Conservation (phyloP, 2,113 vertebrate genomes). For the Coturnix japonica region DNA sequence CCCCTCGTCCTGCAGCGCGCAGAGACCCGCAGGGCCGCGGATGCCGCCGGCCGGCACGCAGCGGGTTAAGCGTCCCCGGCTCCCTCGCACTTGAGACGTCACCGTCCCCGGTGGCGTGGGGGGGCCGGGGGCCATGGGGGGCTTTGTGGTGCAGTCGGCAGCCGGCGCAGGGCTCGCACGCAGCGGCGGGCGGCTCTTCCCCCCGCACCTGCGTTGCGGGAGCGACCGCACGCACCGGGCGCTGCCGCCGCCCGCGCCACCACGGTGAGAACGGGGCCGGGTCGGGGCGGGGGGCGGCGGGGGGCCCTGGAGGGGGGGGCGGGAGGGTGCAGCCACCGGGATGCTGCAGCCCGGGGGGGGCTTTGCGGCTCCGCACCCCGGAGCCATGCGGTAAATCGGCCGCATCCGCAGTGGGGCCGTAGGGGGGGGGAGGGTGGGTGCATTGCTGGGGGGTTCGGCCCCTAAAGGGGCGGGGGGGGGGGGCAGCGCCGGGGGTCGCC, state of each 20-base stretch:
- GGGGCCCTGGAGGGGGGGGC: too few species aligned
- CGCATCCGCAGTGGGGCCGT: background rate
- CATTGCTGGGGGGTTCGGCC: too few species aligned
- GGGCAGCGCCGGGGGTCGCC: background rate
- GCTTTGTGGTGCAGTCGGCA: conserved; percentile 69
- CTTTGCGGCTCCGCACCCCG: background rate
- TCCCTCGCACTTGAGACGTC: conserved; percentile 68
- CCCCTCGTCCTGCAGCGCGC: too few species aligned
- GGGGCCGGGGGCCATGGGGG: conserved; percentile 63
- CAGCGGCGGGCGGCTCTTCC: background rate
- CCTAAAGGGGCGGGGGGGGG: background rate
- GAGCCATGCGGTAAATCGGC: conserved; percentile 18
- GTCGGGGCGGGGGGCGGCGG: background rate
- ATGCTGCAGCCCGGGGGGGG: background rate
- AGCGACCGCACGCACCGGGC: background rate
- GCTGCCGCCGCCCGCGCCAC: background rate
- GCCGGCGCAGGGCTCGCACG: conserved; percentile 48
- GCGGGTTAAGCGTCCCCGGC: background rate
- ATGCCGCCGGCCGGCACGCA: background rate
- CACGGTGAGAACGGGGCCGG: conserved; percentile 52
- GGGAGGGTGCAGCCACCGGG: background rate
- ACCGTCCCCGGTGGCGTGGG: conserved; percentile 64
- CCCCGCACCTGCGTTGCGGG: background rate
- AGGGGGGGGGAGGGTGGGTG: background rate
- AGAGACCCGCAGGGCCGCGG: too few species aligned